phyloP scores from a whole-genome alignment of 1,140 invertebrate genomes.

The Heterodera schachtii region DNA sequence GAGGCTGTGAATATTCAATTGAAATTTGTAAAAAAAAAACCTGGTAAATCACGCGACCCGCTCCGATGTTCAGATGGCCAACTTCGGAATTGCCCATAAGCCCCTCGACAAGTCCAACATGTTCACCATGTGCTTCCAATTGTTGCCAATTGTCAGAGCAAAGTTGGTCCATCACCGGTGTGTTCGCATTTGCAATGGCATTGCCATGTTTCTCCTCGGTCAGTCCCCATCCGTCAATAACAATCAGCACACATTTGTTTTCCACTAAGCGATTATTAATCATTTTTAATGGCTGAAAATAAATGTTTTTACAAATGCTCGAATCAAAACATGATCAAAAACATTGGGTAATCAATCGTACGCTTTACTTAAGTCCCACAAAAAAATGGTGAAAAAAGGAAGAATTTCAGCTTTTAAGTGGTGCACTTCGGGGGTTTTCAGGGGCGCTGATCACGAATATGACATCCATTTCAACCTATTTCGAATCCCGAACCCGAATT shows the following conservation, averaged over 20 bases:
- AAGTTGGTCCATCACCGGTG: conserved; percentile 67
- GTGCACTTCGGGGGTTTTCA: too few species aligned
- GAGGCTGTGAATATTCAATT: not conserved
- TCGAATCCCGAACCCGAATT: too few species aligned
- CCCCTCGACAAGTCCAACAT: conserved; percentile 69
- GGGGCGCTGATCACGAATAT: too few species aligned
- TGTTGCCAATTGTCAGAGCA: conserved; percentile 66
- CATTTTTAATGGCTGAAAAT: conserved; percentile 30
- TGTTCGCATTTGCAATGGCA: conserved; percentile 67
- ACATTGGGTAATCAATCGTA: too few species aligned
- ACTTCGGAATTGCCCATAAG: conserved; percentile 71
- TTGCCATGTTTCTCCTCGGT: conserved; percentile 66
- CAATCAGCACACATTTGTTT: conserved; percentile 67
- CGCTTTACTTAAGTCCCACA: too few species aligned
- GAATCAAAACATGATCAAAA: too few species aligned
- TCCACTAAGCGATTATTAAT: conserved; percentile 50
- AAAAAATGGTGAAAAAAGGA: too few species aligned
- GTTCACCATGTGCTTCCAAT: conserved; percentile 68
- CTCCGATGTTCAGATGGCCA: conserved; percentile 70
- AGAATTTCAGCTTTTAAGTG: too few species aligned
- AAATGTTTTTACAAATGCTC: too few species aligned
- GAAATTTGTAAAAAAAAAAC: conserved; percentile 41
- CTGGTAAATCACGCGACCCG: conserved; percentile 70
- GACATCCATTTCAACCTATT: too few species aligned
- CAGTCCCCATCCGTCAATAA: conserved; percentile 69